Percentiles rank a stretch among this genome's conserved stretches.
Conservation (phyloP, 2,888 invertebrate species). For the Pandemis heparana region DNA sequence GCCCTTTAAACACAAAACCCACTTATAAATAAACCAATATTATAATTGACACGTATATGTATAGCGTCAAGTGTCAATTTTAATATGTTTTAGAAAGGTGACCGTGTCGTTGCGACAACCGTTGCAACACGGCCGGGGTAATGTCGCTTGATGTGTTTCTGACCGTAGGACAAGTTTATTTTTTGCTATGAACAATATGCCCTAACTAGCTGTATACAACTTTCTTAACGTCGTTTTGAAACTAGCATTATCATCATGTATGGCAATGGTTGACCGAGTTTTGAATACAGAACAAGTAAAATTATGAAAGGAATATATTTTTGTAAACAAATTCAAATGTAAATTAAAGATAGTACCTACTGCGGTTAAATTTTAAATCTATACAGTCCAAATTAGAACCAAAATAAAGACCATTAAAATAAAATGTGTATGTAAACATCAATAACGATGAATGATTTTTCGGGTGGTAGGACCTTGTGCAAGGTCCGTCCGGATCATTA, state of each 20-base stretch:
- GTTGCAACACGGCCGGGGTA: constrained; percentile 44
- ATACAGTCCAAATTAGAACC: background rate
- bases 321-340: too few species aligned
- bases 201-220: background rate
- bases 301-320: too few species aligned
- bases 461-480: too few species aligned
- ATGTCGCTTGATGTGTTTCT: constrained; percentile 47
- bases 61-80: constrained; percentile 2
- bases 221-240: background rate
- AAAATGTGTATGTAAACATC: too few species aligned
- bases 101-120: constrained; percentile 42
- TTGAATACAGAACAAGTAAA: background rate
- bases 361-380: too few species aligned
- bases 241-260: background rate
- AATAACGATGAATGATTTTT: too few species aligned
- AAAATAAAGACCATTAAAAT: too few species aligned
- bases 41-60: background rate
- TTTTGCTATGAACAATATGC: constrained; percentile 8
- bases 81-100: constrained; percentile 17
- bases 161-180: constrained; percentile 37
- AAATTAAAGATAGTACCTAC: too few species aligned
- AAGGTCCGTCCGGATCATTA: too few species aligned
- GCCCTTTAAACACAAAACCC: too few species aligned
- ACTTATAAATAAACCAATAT: background rate
- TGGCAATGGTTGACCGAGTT: background rate